Percentiles rank a stretch among this genome's conserved stretches.
phyloP scores from a whole-genome alignment of 2,888 invertebrate species.

The Timandra comae region DNA sequence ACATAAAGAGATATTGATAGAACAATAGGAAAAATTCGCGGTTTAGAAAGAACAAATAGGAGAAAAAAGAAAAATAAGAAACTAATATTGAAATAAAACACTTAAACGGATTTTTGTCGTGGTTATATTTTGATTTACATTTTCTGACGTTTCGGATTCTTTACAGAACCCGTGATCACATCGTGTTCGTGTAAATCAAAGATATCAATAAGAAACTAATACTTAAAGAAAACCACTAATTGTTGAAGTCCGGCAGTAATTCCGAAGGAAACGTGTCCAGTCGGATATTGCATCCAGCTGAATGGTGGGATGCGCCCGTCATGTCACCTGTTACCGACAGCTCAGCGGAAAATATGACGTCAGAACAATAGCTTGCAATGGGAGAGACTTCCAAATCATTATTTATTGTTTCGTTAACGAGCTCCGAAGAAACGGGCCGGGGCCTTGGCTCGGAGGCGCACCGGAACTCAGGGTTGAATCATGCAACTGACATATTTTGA shows the following conservation, averaged over 20 bases:
- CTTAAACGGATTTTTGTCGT: no score
- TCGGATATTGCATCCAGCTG: conserved; percentile 40
- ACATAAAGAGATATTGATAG: no score
- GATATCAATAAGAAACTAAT: no score
- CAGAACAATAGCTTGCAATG: conserved; percentile 53
- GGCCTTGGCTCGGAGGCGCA: conserved; percentile 39
- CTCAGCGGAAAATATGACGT: conserved; percentile 51
- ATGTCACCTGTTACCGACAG: conserved; percentile 37
- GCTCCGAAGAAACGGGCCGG: conserved; percentile 52
- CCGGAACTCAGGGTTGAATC: conserved; percentile 36
- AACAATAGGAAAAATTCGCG: no score
- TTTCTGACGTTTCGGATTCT: no score
- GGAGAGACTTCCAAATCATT: conserved; percentile 62
- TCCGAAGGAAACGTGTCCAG: conserved; percentile 14
- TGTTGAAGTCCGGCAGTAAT: conserved; percentile 6
- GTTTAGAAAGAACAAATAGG: no score
- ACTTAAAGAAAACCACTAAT: no score
- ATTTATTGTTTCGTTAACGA: conserved; percentile 72
- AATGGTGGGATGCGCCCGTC: conserved; percentile 35
- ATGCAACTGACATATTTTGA: conserved; percentile 35
- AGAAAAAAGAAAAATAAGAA: no score
- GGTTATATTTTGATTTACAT: no score
- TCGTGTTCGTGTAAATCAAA: no score
- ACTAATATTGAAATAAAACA: no score
- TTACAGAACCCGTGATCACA: no score